phyloP scores from a whole-genome alignment of 2,888 invertebrate genomes.

The Imbricaverruca yamaguchii region DNA sequence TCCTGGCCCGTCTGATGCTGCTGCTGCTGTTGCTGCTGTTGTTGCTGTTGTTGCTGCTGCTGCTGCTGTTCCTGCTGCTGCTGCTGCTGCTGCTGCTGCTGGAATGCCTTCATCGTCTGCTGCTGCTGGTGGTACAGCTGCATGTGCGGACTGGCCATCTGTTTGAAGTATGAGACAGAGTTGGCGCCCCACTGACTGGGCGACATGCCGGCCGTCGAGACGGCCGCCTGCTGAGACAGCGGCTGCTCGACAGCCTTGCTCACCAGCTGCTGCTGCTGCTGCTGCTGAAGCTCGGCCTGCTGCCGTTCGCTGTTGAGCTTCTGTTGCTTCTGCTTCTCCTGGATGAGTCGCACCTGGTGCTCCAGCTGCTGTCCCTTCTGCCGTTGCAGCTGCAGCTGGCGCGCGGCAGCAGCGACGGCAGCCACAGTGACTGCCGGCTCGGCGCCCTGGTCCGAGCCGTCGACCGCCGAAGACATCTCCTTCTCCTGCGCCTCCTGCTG shows the following conservation, averaged over 20 bases:
- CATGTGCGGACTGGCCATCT: slow-evolving; percentile 22
- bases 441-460: background rate
- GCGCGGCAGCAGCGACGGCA: background rate
- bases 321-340: background rate
- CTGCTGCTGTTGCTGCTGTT: background rate
- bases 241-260: background rate
- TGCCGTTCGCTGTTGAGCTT: background rate
- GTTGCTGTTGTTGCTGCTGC: background rate
- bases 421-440: background rate
- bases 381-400: slow-evolving; percentile 5
- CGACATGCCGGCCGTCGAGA: background rate
- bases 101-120: slow-evolving; percentile 21
- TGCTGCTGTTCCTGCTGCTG: background rate
- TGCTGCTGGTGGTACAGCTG: slow-evolving; percentile 19
- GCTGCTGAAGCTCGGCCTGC: background rate
- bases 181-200: background rate
- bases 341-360: background rate
- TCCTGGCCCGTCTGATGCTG: background rate
- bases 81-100: slow-evolving; percentile 18
- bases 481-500: slow-evolving; percentile 24
- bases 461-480: background rate
- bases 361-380: slow-evolving; percentile 17
- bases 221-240: background rate
- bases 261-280: slow-evolving; percentile 2
- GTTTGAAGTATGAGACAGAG: slow-evolving; percentile 17